Evolutionary conservation across 2,797 vertebrate species (phyloP).

Genomic region (Clarias laeviceps): DNA sequence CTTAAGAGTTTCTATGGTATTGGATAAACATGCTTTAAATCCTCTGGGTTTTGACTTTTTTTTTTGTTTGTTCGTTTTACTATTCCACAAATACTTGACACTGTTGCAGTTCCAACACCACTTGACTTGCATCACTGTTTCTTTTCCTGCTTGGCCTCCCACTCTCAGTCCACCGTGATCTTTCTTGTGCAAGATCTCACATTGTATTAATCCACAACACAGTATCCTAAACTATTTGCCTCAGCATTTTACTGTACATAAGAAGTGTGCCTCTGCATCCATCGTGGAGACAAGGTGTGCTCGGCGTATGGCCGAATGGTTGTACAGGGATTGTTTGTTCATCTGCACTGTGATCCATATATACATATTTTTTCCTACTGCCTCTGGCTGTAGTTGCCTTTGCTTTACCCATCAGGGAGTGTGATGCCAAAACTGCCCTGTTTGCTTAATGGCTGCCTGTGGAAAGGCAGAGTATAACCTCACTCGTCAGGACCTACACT

Average conservation of each 20-base stretch:
- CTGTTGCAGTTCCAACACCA: neutral
- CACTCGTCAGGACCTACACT: conserved; percentile 50
- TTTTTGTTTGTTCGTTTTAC: neutral
- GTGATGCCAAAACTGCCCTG: conserved; percentile 93
- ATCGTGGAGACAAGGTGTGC: neutral
- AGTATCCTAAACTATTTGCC: neutral
- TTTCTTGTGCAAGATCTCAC: conserved; percentile 3
- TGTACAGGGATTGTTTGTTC: conserved; percentile 51
- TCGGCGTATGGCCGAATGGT: conserved; percentile 28
- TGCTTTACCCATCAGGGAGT: conserved; percentile 72
- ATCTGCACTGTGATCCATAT: conserved; percentile 96
- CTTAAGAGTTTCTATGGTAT: too few relatives aligned
- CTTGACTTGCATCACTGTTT: conserved; percentile 3
- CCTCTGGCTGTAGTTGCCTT: conserved; percentile 24
- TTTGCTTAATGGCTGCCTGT: conserved; percentile 37
- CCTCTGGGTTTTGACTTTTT: neutral
- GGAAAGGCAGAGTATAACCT: conserved; percentile 35
- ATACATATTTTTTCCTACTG: conserved; percentile 30
- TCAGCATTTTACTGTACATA: neutral
- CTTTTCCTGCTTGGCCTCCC: neutral
- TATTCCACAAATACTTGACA: neutral
- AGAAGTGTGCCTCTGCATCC: conserved; percentile 11
- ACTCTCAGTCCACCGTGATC: neutral
- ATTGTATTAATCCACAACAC: conserved; percentile 6
- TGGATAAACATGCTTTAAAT: neutral